phyloP scores from a whole-genome alignment of 2,888 invertebrate genomes.

The Euphydryas editha region DNA sequence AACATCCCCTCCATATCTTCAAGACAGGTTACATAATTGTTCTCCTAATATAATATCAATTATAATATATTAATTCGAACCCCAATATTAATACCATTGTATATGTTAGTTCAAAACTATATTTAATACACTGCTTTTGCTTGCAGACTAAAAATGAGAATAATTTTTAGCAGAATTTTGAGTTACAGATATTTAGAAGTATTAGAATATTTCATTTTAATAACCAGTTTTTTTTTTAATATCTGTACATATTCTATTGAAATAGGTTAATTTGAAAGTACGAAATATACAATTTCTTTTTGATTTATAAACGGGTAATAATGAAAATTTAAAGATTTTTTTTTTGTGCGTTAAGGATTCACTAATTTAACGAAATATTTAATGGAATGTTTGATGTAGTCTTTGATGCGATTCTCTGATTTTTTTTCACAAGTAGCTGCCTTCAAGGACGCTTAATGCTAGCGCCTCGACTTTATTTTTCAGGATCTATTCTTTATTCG shows the following conservation, averaged over 20 bases:
- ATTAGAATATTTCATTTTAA: neutral
- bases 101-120: too few species aligned
- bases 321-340: neutral
- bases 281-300: too few species aligned
- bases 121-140: too few species aligned
- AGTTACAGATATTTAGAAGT: neutral
- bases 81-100: too few species aligned
- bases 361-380: neutral
- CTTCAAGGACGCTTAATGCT: constrained; percentile 37
- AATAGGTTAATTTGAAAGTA: neutral
- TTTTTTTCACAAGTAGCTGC: constrained; percentile 19
- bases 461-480: constrained; percentile 61
- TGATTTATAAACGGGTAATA: neutral
- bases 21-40: too few species aligned
- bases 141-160: too few species aligned
- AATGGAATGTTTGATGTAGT: constrained; percentile 23
- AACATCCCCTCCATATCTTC: too few species aligned
- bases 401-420: constrained; percentile 27
- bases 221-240: neutral
- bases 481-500: constrained; percentile 77
- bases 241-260: neutral
- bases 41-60: too few species aligned
- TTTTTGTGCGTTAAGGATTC: constrained; percentile 19
- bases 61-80: too few species aligned
- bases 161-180: too few species aligned